Percentiles rank a stretch among this genome's conserved stretches.
phyloP scores from a whole-genome alignment of 2,113 vertebrate species.

The Sphaerodactylus townsendi region DNA sequence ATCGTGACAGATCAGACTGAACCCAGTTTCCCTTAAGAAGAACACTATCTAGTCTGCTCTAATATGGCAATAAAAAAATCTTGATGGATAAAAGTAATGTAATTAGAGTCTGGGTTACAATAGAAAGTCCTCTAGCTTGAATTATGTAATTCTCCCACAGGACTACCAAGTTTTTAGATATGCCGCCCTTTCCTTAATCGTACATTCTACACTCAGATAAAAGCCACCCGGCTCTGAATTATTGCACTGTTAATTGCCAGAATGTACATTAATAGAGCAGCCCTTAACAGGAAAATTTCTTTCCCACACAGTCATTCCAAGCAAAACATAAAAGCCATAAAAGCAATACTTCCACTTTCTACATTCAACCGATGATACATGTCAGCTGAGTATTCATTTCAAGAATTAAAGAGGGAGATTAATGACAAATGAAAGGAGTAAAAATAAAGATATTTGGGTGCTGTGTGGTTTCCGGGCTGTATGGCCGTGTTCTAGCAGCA shows the following conservation, averaged over 20 bases:
- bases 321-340: background rate
- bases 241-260: conserved; percentile 18
- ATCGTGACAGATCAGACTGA: background rate
- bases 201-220: background rate
- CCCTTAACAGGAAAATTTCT: background rate
- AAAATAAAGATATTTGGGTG: no score
- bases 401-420: background rate
- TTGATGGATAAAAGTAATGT: background rate
- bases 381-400: background rate
- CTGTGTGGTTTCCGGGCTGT: no score
- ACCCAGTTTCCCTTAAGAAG: background rate
- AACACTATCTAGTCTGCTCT: background rate
- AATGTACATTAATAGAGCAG: conserved; percentile 27
- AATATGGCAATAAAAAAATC: no score
- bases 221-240: conserved; percentile 27
- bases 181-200: background rate
- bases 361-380: background rate
- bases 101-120: background rate
- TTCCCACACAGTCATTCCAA: background rate
- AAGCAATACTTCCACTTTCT: background rate
- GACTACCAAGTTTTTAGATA: conserved; percentile 10
- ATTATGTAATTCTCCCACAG: background rate
- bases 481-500: no score
- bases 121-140: background rate
- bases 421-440: no score